Base-by-base conservation (phyloP, 2,113 vertebrate species). In the Lepus europaeus region DNA sequence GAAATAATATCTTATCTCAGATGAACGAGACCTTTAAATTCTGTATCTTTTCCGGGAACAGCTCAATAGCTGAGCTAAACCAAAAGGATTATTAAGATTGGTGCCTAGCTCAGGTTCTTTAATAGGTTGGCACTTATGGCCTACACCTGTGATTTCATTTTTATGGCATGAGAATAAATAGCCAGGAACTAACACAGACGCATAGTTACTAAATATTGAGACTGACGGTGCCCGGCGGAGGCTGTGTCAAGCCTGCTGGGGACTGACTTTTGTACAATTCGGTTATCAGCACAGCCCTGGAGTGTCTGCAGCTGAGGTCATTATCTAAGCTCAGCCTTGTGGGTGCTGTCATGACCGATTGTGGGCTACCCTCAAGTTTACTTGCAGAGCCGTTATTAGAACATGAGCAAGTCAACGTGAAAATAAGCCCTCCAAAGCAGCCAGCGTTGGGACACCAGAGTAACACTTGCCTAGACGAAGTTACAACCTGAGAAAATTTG, bases 11-110 rank as follows among this genome's bases (percentile, higher is more conserved):
- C 89, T 59, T 95, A n/a, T 85, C 33, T 91, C 39, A 83, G 73
- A 80, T 91, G 91, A 92, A 92, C 31, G 56, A 88, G 59, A 63
- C 77, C 92, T 96, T 95, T 87, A 93, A 93, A 82, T 89, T 96
- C 91, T 82, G 0, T 86, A 17, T 95, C 78, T 91, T 96, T 95
- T 83, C 80, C 94, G 81, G 93, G 49, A 95, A 88, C 82, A 97
- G 69, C 84, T 96, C 45, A 81, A 77, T 33, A 93, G 93, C 79
- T 73, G 93, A 86, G 45, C 45, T 72, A 94, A 90, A 95, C 95
- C 59, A 69, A 64, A 91, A 94, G 13, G 66, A 66, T 89, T 93
- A 92, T 94, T 76, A 93, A 93, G 92, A 97, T 97, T 92, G 96
- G 85, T 97, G 82, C 89, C 95, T 93, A 56, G n/a, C n/a, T 87